Evolutionary conservation across 2,888 invertebrate genomes (phyloP), one percentile per base, ranked within the genome.

Genomic region (Keiferia lycopersicella): DNA sequence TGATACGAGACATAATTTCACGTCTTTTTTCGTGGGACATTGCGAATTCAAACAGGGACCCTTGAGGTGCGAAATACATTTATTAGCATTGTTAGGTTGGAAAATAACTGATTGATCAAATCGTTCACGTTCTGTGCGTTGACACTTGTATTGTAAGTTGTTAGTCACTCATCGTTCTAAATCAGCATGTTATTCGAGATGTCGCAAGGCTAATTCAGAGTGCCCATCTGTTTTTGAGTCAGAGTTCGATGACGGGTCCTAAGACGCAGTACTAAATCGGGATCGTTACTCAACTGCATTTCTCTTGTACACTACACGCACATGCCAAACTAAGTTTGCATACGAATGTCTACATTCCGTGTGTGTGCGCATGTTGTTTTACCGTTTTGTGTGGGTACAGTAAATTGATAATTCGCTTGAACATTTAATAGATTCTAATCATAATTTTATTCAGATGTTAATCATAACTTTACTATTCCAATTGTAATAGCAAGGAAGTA

Each of bases 201-300:
- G 62, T 62, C 62, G 62, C 62, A 51, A 62, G 18, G n/a, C 39
- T 62, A 62, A 62, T 62, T 62, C 61, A 20, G 39, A 48, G 60
- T 30, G 34, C 34, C 22, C 48, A 61, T 48, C 45, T 48, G 45
- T 22, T 41, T 18, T 34, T 34, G 45, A 59, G 39, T 59, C 59
- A 59, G 61, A 61, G 66, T 45, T 20, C 60, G 71, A 77, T 81
- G 81, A 82, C 78, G 73, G 73, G 16, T 18, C 68, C 67, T 65
- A 71, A 75, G 73, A 73, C 76, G 74, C 74, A 71, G 74, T n/a
- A 45, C 86, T 88, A 87, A 81, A 89, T 86, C 79, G 76, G 80
- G 83, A 79, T 41, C 73, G 78, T 88, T 88, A 84, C 88, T 88
- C 88, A 88, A 87, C 78, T 61, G 41, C 69, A 69, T 71, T 71